Percentiles rank a stretch among this genome's conserved stretches.
Evolutionary conservation across 2,888 invertebrate species (phyloP).

Genomic region (Kryphioiulus occultus): DNA sequence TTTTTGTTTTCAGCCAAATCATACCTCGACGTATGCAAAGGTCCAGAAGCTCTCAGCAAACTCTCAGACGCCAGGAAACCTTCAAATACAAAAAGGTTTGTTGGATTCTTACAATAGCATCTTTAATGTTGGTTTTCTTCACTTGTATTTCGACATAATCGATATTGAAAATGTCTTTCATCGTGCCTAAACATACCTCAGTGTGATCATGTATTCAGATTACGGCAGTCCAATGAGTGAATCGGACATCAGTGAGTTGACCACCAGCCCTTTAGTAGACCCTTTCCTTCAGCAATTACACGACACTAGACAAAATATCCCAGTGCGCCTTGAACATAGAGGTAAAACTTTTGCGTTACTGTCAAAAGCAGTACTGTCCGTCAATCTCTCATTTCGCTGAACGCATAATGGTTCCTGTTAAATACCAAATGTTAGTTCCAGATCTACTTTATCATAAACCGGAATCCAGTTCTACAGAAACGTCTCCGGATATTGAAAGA

Average conservation of each 20-base stretch:
- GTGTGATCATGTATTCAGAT: constrained; percentile 45
- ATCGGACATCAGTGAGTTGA: constrained; percentile 52
- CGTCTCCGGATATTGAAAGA: constrained; percentile 51
- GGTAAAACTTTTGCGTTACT: constrained; percentile 33
- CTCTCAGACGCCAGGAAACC: neutral
- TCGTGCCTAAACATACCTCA: constrained; percentile 42
- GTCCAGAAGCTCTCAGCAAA: neutral
- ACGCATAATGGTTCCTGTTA: neutral
- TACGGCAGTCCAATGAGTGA: constrained; percentile 50
- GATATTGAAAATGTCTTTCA: neutral
- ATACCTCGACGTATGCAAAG: constrained; percentile 29
- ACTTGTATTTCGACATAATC: neutral
- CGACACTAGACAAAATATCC: constrained; percentile 47
- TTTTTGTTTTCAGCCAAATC: neutral
- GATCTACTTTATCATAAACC: constrained; percentile 53
- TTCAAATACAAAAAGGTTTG: constrained; percentile 36
- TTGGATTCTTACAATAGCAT: neutral
- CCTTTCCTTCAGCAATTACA: constrained; percentile 52
- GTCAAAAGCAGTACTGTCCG: neutral
- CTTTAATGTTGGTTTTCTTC: neutral
- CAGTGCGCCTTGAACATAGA: constrained; percentile 51
- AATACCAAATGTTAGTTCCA: constrained; percentile 49
- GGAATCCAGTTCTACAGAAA: constrained; percentile 53
- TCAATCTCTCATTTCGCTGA: too few relatives aligned
- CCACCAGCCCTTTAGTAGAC: constrained; percentile 46